Conservation (phyloP, 2,797 vertebrate genomes). For the Sternarchorhynchus goeldii region DNA sequence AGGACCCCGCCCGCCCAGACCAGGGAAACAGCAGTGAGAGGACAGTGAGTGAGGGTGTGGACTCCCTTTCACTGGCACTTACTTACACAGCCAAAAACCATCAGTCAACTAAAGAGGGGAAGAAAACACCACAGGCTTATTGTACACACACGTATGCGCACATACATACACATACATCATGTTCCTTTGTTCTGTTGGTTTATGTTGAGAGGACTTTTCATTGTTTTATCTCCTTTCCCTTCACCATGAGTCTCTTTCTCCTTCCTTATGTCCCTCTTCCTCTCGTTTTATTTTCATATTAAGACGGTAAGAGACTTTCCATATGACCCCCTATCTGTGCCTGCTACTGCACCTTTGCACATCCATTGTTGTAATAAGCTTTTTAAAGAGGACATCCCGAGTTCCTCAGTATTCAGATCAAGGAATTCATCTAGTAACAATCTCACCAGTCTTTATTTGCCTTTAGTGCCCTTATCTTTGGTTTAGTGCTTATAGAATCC, state of each 20-base stretch:
- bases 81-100: conserved; percentile 1
- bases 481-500: neutral
- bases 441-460: no score
- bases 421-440: no score
- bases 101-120: conserved; percentile 26
- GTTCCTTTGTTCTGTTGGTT: conserved; percentile 20
- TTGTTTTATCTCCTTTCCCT: conserved; percentile 19
- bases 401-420: no score
- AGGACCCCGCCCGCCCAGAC: no score
- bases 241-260: conserved; percentile 11
- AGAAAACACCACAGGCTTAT: conserved; percentile 36
- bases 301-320: conserved; percentile 64
- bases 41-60: conserved; percentile 13
- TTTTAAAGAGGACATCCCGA: neutral
- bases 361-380: neutral
- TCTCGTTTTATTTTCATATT: conserved; percentile 52
- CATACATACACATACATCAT: conserved; percentile 7
- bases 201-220: conserved; percentile 2
- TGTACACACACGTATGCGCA: conserved; percentile 10
- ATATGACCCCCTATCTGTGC: neutral
- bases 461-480: neutral
- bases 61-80: neutral
- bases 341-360: neutral
- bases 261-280: conserved; percentile 26
- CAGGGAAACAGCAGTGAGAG: conserved; percentile 8